Evolutionary conservation across 2,888 invertebrate species (phyloP), one percentile per base, ranked within the genome.

Genomic region (Drosophila seclusa): DNA sequence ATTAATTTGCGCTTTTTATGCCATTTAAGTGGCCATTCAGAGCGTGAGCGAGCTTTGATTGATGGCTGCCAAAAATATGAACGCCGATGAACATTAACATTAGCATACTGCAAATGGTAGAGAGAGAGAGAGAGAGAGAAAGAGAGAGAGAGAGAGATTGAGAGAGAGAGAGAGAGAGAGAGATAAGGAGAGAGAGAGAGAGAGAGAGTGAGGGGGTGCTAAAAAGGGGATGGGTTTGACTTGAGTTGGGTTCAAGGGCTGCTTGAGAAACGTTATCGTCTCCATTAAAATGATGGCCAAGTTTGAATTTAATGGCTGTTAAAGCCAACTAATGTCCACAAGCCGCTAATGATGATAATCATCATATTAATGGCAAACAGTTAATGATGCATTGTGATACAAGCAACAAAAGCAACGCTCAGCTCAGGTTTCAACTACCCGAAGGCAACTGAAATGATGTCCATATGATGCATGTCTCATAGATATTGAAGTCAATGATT

Each of bases 1-100:
- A 85, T 89, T 87, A 85, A 85, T 89, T 85, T 85, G 77, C 82
- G 90, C 89, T 73, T 84, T 83, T 86, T 83, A 78, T 73, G 73
- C 67, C 87, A 79, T 84, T 74, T 75, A 87, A 87, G 85, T 89
- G 85, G 86, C 74, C 80, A 72, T 73, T 68, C 53, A 68, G 40
- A 16, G 59, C 29, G 52, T 31, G 57, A 55, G 49, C 31, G 57
- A 55, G 27, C 27, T 27, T 55, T 55, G 90, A 85, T 85, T 87
- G 85, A 85, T 85, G 85, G 77, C 58, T 74, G 72, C 74, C 75
- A 72, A 8, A 89, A 89, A 81, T 87, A 83, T 89, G 79, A 42
- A 48, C 63, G 49, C 64, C 16, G 24, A 54, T 59, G 68, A 66
- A 54, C 18, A 34, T 24, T 21, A n/a, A 21, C 42, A 42, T 42